Evolutionary conservation across 2,888 invertebrate species (phyloP).

Genomic region (Pardosa pseudoannulata): DNA sequence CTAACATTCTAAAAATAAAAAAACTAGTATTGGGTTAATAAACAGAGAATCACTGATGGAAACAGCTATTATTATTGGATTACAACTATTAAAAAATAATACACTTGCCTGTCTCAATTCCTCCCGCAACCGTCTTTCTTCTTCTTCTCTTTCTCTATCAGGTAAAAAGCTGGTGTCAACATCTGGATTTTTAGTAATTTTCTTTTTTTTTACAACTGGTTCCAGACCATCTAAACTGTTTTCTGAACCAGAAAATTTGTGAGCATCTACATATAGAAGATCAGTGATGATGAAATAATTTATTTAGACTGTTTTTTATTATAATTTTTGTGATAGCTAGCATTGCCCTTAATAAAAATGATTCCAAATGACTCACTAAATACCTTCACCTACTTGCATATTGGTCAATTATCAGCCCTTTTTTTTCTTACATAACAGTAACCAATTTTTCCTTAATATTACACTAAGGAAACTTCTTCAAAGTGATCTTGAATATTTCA

Average conservation of each 20-base stretch:
- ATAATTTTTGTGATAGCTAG: too few relatives aligned
- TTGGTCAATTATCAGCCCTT: too few relatives aligned
- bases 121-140: constrained; percentile 92
- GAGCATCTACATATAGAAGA: neutral
- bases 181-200: constrained; percentile 96
- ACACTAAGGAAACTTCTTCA: too few relatives aligned
- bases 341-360: too few relatives aligned
- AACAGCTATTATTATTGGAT: neutral
- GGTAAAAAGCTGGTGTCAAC: constrained; percentile 99
- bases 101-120: constrained; percentile 84
- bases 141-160: constrained; percentile 96
- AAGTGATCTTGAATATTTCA: too few relatives aligned
- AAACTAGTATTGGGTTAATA: neutral
- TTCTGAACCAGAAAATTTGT: constrained; percentile 14
- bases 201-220: constrained; percentile 81
- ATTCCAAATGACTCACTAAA: too few relatives aligned
- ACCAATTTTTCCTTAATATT: too few relatives aligned
- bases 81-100: neutral
- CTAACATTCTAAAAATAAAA: neutral
- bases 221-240: constrained; percentile 33
- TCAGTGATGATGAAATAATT: too few relatives aligned
- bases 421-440: too few relatives aligned
- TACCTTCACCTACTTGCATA: too few relatives aligned
- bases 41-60: too few relatives aligned
- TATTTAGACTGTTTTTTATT: too few relatives aligned